Percentiles rank a stretch among this genome's conserved stretches.
These are phyloP conservation scores for Clunio marinus DNA, from an alignment of 2,888 invertebrate species.

Conservation along the genomic window DNA sequence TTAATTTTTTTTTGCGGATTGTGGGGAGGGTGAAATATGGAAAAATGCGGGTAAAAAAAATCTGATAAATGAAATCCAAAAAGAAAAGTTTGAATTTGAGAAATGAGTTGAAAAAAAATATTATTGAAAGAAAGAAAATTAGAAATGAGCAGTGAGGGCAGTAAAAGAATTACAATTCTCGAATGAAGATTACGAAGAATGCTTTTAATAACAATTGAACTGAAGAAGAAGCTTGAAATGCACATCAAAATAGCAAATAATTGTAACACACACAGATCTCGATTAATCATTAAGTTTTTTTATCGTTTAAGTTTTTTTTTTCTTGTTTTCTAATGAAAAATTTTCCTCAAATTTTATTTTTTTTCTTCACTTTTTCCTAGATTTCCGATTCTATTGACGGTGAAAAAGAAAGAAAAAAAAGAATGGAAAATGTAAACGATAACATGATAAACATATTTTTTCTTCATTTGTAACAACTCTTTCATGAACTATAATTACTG, in stretches of 20 bases:
- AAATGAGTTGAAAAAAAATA: not conserved
- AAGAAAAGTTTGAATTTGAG: constrained; percentile 5
- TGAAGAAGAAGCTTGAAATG: constrained; percentile 12
- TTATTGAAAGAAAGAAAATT: no score
- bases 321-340: no score
- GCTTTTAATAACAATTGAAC: not conserved
- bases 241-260: constrained; percentile 36
- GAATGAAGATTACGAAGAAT: constrained; percentile 15
- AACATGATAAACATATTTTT: not conserved
- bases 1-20: constrained; percentile 6
- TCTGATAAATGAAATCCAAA: constrained; percentile 13
- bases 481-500: constrained; percentile 5
- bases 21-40: constrained; percentile 9
- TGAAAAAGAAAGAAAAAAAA: not conserved
- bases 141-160: no score
- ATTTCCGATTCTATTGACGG: no score
- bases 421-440: not conserved
- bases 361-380: no score
- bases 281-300: constrained; percentile 25
- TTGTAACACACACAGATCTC: constrained; percentile 38
- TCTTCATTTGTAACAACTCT: not conserved
- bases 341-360: not conserved
- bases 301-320: not conserved
- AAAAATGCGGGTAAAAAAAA: constrained; percentile 21
- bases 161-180: not conserved